A percentile compares a stretch with the other conserved stretches of the same genome.
phyloP scores from a whole-genome alignment of 2,113 vertebrate genomes.

The Gymnocephalus cernua region DNA sequence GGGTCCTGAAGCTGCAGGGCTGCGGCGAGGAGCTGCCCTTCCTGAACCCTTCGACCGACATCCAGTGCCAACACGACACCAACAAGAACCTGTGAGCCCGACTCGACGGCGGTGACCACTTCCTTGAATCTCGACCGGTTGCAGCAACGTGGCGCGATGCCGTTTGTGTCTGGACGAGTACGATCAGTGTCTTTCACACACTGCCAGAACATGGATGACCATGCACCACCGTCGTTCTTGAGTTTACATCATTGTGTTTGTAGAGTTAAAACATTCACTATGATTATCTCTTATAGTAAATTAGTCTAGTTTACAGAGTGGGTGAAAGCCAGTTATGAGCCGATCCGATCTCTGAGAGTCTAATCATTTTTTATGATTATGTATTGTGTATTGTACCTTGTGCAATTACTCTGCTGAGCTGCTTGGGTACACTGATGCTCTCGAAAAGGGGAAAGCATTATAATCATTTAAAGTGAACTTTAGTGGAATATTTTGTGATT shows the following conservation, averaged over 20 bases:
- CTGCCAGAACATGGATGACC: conserved; percentile 63
- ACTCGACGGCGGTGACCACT: conserved; percentile 2
- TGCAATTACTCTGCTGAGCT: conserved; percentile 38
- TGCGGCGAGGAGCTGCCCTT: conserved; percentile 89
- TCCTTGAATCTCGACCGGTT: conserved; percentile 11
- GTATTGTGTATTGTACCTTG: conserved; percentile 19
- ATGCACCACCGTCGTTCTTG: conserved; percentile 19
- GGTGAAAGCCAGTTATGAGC: conserved; percentile 19
- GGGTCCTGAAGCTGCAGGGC: conserved; percentile 85
- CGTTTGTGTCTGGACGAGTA: conserved; percentile 58
- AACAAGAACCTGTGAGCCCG: conserved; percentile 84
- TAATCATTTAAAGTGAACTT: conserved; percentile 39
- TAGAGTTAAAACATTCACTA: conserved; percentile 58
- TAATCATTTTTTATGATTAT: conserved; percentile 49
- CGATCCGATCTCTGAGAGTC: conserved; percentile 22
- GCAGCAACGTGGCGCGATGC: conserved; percentile 25
- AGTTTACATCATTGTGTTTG: conserved; percentile 78
- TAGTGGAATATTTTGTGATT: conserved; percentile 56
- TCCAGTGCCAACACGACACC: conserved; percentile 81
- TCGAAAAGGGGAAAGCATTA: conserved; percentile 25
- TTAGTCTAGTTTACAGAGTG: conserved; percentile 53
- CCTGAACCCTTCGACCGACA: conserved; percentile 76
- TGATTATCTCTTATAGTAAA: conserved; percentile 61
- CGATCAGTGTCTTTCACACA: conserved; percentile 44
- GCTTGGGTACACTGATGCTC: conserved; percentile 6